Evolutionary conservation across 2,113 vertebrate genomes (phyloP).

Genomic region (Aptenodytes forsteri): DNA sequence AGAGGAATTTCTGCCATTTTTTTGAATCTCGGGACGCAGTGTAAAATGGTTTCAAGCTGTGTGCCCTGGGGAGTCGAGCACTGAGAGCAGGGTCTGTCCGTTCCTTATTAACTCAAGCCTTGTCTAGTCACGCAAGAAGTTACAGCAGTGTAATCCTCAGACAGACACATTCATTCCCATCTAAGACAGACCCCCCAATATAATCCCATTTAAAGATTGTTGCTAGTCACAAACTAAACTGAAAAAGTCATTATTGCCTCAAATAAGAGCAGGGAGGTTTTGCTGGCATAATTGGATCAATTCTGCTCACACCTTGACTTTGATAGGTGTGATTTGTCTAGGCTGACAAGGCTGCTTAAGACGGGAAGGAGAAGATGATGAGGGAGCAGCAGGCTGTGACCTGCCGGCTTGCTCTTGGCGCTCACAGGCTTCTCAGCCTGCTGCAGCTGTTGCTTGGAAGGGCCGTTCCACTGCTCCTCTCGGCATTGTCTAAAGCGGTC

Average conservation of each 20-base stretch:
- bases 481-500: accelerated
- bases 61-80: accelerated
- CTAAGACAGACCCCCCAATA: accelerated
- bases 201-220: accelerated
- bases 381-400: not conserved
- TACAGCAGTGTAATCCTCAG: accelerated
- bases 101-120: not conserved
- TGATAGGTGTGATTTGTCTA: accelerated
- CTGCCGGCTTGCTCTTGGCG: accelerated
- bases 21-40: accelerated
- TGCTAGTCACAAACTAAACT: not conserved
- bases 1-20: not conserved
- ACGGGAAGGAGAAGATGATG: not conserved
- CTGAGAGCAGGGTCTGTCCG: not conserved
- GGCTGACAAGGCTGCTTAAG: not conserved
- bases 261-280: not conserved
- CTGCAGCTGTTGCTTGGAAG: not conserved
- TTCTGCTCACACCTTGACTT: not conserved
- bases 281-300: accelerated
- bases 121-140: accelerated
- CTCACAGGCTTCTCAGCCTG: accelerated
- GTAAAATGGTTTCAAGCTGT: not conserved
- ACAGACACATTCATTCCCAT: accelerated
- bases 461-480: not conserved
- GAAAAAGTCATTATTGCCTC: no score